Percentiles rank a stretch among this genome's conserved stretches.
Conservation (phyloP, 2,113 vertebrate species). For the Myotis davidii region DNA sequence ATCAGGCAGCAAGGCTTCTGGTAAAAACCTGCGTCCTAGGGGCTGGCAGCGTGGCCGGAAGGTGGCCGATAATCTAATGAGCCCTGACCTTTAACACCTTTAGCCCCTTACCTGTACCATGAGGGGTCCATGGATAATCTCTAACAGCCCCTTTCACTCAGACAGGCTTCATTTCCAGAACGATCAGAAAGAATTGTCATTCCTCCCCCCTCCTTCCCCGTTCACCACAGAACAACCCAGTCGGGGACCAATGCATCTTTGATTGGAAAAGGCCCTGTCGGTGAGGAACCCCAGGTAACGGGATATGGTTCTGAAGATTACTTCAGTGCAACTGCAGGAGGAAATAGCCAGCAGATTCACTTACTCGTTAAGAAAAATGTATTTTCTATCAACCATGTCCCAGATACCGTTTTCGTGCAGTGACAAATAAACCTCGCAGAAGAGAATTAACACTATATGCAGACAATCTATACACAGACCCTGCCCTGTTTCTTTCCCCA, state of each 20-base stretch:
- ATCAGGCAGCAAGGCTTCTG: not conserved
- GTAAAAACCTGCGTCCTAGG: not conserved
- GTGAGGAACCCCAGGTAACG: not conserved
- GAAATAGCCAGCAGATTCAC: not conserved
- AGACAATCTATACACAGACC: not conserved
- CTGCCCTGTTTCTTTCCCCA: not conserved
- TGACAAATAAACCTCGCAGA: not conserved
- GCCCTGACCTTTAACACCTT: not conserved
- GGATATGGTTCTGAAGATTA: not conserved
- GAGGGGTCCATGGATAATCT: not conserved
- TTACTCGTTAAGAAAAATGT: not conserved
- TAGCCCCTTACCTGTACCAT: not conserved
- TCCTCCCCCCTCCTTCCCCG: too few relatives aligned
- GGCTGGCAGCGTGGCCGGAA: not conserved
- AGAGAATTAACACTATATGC: not conserved
- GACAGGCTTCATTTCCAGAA: conserved; percentile 19
- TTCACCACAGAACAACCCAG: not conserved
- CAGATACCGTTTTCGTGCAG: not conserved
- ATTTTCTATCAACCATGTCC: not conserved
- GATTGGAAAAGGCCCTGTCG: not conserved
- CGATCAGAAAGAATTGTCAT: not conserved
- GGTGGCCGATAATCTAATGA: not conserved
- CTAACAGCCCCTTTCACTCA: not conserved
- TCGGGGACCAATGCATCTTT: not conserved
- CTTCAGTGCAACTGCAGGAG: not conserved